Percentiles rank a stretch among this genome's conserved stretches.
Evolutionary conservation across 2,113 vertebrate species (phyloP).

Genomic region (Heterotis niloticus): DNA sequence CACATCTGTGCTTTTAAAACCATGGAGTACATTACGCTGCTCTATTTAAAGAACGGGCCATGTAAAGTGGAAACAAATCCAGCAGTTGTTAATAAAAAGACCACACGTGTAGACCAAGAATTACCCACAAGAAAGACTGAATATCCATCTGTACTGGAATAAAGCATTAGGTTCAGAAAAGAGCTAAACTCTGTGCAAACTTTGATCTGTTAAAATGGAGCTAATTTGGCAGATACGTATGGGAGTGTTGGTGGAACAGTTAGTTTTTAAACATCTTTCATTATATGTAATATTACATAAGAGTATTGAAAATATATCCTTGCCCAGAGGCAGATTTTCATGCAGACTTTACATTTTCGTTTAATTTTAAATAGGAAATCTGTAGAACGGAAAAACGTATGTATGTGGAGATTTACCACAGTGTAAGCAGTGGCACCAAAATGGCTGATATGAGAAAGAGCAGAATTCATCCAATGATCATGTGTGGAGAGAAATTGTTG

Average conservation of each 20-base stretch:
- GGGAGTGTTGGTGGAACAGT: neutral
- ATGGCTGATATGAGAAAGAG: neutral
- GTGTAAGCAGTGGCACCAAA: neutral
- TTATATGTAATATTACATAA: neutral
- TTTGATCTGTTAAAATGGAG: neutral
- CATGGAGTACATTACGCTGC: constrained; percentile 39
- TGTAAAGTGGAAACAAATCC: constrained; percentile 42
- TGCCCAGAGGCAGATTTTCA: neutral
- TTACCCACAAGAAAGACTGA: neutral
- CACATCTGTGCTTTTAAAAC: neutral
- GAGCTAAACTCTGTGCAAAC: neutral
- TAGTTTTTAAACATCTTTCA: neutral
- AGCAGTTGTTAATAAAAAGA: constrained; percentile 41
- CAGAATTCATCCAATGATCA: neutral
- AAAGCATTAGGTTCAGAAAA: constrained; percentile 13
- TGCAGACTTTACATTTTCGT: neutral
- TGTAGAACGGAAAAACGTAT: neutral
- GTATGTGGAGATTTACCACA: neutral
- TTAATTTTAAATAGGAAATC: constrained; percentile 2
- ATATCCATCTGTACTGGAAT: constrained; percentile 12
- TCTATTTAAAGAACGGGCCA: constrained; percentile 50
- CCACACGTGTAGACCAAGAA: constrained; percentile 44
- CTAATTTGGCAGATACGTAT: constrained; percentile 7
- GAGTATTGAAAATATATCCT: neutral
- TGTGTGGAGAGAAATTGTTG: neutral